Percentiles rank a stretch among this genome's conserved stretches.
phyloP scores from a whole-genome alignment of 2,113 vertebrate species.

The Sclerurus mexicanus region DNA sequence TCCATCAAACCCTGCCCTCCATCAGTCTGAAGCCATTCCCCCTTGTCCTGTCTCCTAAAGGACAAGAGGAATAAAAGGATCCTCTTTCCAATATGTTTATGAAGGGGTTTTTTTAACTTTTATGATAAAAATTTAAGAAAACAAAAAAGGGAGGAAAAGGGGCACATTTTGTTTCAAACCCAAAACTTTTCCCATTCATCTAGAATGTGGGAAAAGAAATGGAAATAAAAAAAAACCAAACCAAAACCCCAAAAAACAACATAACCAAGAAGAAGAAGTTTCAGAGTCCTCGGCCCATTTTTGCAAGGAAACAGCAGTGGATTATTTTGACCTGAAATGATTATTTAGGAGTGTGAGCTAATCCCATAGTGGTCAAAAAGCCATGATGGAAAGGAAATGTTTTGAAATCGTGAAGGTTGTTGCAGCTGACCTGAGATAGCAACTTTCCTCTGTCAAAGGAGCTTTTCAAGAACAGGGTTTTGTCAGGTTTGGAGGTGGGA shows the following conservation, averaged over 20 bases:
- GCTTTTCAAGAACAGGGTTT: background rate
- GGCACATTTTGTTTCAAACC: background rate
- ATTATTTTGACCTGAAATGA: background rate
- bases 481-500: background rate
- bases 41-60: background rate
- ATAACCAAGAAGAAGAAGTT: background rate
- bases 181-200: background rate
- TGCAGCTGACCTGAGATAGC: background rate
- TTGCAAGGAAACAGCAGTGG: background rate
- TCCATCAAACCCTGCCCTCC: background rate
- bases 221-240: background rate
- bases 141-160: background rate
- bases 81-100: background rate
- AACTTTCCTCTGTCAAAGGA: background rate
- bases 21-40: background rate
- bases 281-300: background rate
- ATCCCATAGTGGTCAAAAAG: background rate
- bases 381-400: background rate
- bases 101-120: no score
- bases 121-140: background rate
- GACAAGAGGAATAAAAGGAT: background rate
- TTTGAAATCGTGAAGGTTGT: background rate
- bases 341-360: background rate
- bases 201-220: background rate
- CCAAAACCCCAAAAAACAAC: no score